Conservation (phyloP, 2,113 vertebrate genomes). For the Mionectes macconnelli region DNA sequence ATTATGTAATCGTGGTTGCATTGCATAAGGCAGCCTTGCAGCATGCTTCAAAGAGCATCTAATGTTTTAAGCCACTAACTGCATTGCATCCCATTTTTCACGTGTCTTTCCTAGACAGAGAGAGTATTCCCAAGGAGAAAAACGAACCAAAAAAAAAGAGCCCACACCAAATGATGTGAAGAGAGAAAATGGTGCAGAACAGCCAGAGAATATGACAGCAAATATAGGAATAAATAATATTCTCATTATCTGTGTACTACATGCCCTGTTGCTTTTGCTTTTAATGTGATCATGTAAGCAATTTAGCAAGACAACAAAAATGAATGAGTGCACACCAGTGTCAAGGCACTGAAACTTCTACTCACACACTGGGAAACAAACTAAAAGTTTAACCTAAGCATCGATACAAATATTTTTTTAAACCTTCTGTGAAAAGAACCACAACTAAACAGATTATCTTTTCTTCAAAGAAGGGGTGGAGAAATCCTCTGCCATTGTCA, state of each 20-base stretch:
- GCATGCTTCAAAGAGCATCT: conserved; percentile 41
- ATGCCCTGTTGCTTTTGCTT: conserved; percentile 28
- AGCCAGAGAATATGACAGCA: background rate
- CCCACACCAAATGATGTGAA: background rate
- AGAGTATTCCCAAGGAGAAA: background rate
- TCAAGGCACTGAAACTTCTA: background rate
- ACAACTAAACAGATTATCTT: background rate
- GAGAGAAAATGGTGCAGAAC: conserved; percentile 1
- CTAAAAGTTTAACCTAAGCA: background rate
- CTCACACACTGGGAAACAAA: background rate
- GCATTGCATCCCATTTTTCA: conserved; percentile 23
- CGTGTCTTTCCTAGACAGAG: background rate
- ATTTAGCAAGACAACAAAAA: conserved; percentile 10
- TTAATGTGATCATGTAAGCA: background rate
- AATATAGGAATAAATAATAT: background rate
- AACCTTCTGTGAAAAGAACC: background rate
- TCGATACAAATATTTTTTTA: background rate
- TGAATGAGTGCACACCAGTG: background rate
- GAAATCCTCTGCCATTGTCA: background rate
- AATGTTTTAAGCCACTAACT: conserved; percentile 31
- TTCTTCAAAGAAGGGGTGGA: background rate
- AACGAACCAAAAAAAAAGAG: background rate
- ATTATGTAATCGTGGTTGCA: conserved; percentile 37
- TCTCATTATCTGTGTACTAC: conserved; percentile 1
- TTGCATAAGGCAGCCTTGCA: conserved; percentile 36